A percentile compares a stretch with the other conserved stretches of the same genome.
These are phyloP conservation scores for Sacculina carcini DNA, from an alignment of 2,888 invertebrate genomes.

Conservation along the genomic window DNA sequence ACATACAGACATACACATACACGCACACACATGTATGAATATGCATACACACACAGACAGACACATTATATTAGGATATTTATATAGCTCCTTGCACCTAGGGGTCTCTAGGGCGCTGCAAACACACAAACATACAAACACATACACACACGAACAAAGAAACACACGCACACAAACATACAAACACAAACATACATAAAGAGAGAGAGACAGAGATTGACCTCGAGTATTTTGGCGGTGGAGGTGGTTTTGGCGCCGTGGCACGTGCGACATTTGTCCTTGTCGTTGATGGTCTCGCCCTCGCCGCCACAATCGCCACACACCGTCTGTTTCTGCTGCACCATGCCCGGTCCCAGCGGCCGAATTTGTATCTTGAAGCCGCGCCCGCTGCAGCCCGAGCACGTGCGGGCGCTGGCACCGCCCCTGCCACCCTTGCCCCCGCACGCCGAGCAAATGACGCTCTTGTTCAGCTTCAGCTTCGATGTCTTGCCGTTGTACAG, in stretches of 20 bases:
- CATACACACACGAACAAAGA: too few species aligned
- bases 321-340: slow-evolving; percentile 16
- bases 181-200: too few species aligned
- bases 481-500: slow-evolving; percentile 67
- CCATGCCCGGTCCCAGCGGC: slow-evolving; percentile 30
- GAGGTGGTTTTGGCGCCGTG: slow-evolving; percentile 55
- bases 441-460: slow-evolving; percentile 48
- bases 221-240: slow-evolving; percentile 57
- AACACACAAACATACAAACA: too few species aligned
- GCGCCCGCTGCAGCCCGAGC: slow-evolving; percentile 24
- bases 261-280: slow-evolving; percentile 55
- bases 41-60: too few species aligned
- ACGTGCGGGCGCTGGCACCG: slow-evolving; percentile 15
- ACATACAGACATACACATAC: too few species aligned
- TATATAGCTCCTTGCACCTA: too few species aligned
- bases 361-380: slow-evolving; percentile 23
- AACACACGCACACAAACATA: too few species aligned
- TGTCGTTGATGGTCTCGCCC: slow-evolving; percentile 38
- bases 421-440: slow-evolving; percentile 26
- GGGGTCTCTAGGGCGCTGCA: too few species aligned
- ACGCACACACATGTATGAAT: too few species aligned
- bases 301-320: slow-evolving; percentile 18
- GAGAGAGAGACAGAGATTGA: too few species aligned
- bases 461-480: slow-evolving; percentile 53
- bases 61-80: too few species aligned